Base-by-base conservation (phyloP, 2,797 vertebrate species). In the Taeniopygia guttata region DNA sequence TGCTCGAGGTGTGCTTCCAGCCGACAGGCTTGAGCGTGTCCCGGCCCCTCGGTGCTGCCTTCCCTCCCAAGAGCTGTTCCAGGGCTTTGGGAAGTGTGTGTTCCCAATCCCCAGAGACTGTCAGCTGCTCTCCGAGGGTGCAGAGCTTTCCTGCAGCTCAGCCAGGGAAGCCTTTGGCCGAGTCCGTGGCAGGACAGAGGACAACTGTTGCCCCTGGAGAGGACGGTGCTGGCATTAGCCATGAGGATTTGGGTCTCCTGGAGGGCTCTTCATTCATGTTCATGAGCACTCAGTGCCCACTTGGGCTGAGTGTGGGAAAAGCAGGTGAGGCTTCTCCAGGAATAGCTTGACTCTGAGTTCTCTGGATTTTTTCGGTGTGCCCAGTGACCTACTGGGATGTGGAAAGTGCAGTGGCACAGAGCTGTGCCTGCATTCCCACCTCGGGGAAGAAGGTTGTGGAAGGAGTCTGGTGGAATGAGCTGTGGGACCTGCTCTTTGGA, bases 361-460 rank as follows among this genome's bases (percentile, higher is more conserved):
- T 11, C 16, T 64, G 8, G n/a, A 0, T 49, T 62, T 81, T n/a
- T 66, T 67, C 30, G 2, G 0, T 1, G 2, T 69, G 45, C 60
- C 15, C n/a, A 3, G 75, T 56, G 77, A 54, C 45, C 23, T 0
- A 0, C n/a, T 70, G 91, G 74, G 67, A 32, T 0, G 0, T 7
- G 26, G 60, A 20, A 66, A 74, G 27, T 5, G 1, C 5, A 6
- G 74, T 49, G 74, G 80, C 55, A 17, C n/a, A 6, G 59, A 73
- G 38, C 81, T 66, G 38, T 4, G 3, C n/a, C 83, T 49, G 38
- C 1, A 0, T 84, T 92, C 68, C 87, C 30, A 49, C 32, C 10
- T 1, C 68, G 14, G 72, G 40, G 79, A 40, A 52, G 34, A 32
- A 49, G 72, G 68, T 5, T 77, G 22, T 54, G 82, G 86, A 85